phyloP scores from a whole-genome alignment of 2,797 vertebrate genomes.

The Pangasius sanitwongsei region DNA sequence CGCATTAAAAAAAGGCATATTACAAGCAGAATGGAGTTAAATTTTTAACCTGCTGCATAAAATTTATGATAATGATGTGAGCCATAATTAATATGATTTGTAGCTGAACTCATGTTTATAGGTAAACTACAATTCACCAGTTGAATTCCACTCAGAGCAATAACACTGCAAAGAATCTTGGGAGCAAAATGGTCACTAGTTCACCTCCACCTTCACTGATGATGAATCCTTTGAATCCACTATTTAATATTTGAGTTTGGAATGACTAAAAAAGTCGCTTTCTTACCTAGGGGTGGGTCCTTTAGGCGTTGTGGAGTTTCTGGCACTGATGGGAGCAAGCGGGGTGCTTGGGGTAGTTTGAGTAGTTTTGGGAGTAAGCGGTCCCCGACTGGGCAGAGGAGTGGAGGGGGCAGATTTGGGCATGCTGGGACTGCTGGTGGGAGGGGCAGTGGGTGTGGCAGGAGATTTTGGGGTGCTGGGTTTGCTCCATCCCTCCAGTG shows the following conservation, averaged over 20 bases:
- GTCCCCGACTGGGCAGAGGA: constrained; percentile 45
- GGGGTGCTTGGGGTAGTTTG: constrained; percentile 55
- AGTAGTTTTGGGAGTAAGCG: constrained; percentile 43
- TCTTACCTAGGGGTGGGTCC: constrained; percentile 84
- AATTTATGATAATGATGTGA: not conserved
- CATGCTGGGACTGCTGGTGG: constrained; percentile 64
- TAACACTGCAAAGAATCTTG: not conserved
- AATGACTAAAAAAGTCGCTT: not conserved
- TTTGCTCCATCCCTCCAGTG: constrained; percentile 89
- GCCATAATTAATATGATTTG: not conserved
- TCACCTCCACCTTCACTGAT: not conserved
- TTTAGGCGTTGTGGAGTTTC: constrained; percentile 66
- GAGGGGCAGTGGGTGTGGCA: constrained; percentile 27
- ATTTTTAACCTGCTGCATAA: not conserved
- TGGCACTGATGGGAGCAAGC: constrained; percentile 63
- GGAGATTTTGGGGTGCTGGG: constrained; percentile 67
- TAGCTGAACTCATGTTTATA: not conserved
- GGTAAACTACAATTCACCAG: not conserved
- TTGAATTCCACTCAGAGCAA: not conserved
- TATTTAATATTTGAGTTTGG: not conserved
- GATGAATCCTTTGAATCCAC: not conserved
- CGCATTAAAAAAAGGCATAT: not conserved
- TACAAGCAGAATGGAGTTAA: not conserved
- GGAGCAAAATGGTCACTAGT: not conserved
- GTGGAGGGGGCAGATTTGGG: constrained; percentile 61